Conservation (phyloP, 1,140 invertebrate species). For the Antheraea pernyi region DNA sequence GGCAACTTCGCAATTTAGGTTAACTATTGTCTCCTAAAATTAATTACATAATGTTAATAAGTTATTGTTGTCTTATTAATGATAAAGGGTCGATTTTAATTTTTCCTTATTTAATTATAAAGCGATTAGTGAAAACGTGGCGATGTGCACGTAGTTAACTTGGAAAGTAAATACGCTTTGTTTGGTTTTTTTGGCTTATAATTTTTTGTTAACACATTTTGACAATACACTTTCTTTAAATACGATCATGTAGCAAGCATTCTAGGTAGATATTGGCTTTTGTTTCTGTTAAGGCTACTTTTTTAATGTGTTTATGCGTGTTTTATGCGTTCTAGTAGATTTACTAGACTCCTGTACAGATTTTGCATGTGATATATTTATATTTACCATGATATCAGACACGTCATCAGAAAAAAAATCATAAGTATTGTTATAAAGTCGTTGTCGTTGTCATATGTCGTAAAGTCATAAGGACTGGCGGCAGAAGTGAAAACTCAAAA, state of each 20-base stretch:
- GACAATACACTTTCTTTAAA: background rate
- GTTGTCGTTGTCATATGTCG: no score
- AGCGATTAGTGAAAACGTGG: slow-evolving; percentile 16
- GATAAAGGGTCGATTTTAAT: slow-evolving; percentile 32
- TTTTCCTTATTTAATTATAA: slow-evolving; percentile 45
- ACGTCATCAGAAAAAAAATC: no score
- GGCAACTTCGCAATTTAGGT: slow-evolving; percentile 39
- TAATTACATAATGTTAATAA: slow-evolving; percentile 22
- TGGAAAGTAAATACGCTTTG: background rate
- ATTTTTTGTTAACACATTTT: background rate
- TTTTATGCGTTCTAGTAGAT: no score
- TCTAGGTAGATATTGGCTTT: no score
- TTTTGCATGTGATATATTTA: no score
- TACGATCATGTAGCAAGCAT: background rate
- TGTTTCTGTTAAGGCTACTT: no score
- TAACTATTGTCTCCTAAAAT: slow-evolving; percentile 26
- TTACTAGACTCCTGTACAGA: no score
- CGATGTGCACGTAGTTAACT: slow-evolving; percentile 1
- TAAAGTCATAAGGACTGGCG: no score
- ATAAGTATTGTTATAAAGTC: no score
- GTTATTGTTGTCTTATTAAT: slow-evolving; percentile 30
- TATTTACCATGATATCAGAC: no score
- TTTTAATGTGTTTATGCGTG: no score
- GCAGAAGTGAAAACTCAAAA: no score
- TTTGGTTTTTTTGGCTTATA: background rate